Conservation (phyloP, 2,113 vertebrate genomes). For the Chaetorhynchus papuensis region DNA sequence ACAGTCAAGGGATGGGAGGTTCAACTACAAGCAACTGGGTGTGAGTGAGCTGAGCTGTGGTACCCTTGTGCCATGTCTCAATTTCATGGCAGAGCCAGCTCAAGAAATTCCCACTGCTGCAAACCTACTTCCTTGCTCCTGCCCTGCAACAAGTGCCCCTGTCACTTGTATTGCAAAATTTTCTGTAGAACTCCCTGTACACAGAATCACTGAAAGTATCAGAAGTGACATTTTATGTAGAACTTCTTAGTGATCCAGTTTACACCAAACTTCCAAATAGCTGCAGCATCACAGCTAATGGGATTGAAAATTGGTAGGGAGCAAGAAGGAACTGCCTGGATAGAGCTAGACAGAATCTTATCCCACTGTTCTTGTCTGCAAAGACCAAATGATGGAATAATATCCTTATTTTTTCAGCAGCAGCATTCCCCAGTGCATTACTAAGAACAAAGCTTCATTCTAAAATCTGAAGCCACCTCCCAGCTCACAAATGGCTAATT, state of each 20-base stretch:
- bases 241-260: neutral
- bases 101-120: neutral
- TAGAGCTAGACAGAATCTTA: neutral
- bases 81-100: neutral
- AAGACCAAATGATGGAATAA: neutral
- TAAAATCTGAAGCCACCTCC: neutral
- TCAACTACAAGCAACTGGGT: neutral
- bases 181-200: neutral
- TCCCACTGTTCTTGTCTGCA: neutral
- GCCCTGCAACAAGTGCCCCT: neutral
- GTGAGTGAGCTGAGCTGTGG: neutral
- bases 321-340: neutral
- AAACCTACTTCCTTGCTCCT: neutral
- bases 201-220: neutral
- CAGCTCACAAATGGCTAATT: conserved; percentile 17
- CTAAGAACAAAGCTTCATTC: neutral
- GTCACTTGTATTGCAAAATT: neutral
- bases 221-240: neutral
- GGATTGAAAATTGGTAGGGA: neutral
- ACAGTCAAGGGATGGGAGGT: neutral
- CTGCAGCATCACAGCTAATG: neutral
- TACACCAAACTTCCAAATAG: neutral
- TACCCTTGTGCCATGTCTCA: neutral
- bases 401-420: neutral
- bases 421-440: neutral